A percentile compares a stretch with the other conserved stretches of the same genome.
Evolutionary conservation across 2,113 vertebrate species (phyloP).

Genomic region (Psittacara wagleri): DNA sequence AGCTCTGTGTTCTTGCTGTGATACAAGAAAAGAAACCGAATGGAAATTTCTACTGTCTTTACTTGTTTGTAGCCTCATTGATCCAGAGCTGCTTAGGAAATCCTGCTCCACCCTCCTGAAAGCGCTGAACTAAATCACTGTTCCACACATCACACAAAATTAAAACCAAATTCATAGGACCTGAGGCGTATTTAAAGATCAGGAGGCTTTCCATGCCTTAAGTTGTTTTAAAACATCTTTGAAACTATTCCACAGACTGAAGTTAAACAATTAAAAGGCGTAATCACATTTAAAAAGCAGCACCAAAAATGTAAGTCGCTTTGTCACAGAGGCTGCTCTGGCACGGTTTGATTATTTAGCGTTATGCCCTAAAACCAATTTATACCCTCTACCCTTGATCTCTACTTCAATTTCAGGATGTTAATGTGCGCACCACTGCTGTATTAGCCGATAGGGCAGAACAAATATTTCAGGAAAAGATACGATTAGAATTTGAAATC

Average conservation of each 20-base stretch:
- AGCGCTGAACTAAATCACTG: background rate
- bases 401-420: slow-evolving; percentile 47
- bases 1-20: background rate
- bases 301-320: slow-evolving; percentile 29
- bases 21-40: background rate
- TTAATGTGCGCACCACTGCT: slow-evolving; percentile 22
- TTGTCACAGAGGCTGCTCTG: slow-evolving; percentile 54
- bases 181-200: background rate
- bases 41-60: background rate
- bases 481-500: slow-evolving; percentile 77
- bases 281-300: slow-evolving; percentile 52
- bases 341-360: slow-evolving; percentile 47
- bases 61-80: background rate
- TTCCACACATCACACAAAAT: background rate
- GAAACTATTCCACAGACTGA: background rate
- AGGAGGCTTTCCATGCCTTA: background rate
- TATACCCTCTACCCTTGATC: slow-evolving; percentile 48
- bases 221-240: slow-evolving; percentile 37
- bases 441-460: slow-evolving; percentile 60
- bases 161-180: background rate
- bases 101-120: background rate
- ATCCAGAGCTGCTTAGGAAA: background rate
- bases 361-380: slow-evolving; percentile 57
- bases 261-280: slow-evolving; percentile 58
- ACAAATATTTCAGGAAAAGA: slow-evolving; percentile 32